Evolutionary conservation across 2,113 vertebrate genomes (phyloP).

Genomic region (Gymnorhina tibicen): DNA sequence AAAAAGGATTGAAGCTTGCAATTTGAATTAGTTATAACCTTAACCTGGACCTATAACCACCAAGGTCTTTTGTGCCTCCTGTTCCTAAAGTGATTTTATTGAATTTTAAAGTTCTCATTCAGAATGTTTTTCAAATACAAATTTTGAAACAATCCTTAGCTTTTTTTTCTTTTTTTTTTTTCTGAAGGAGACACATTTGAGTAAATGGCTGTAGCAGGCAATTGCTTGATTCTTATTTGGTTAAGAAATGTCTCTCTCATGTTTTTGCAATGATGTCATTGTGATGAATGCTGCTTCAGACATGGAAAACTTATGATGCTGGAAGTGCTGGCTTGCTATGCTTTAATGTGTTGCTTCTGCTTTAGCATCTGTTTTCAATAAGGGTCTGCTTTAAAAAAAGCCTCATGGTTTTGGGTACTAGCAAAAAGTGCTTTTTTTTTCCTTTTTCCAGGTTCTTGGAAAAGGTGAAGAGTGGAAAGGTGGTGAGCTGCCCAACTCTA

Average conservation of each 20-base stretch:
- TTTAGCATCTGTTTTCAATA: constrained; percentile 34
- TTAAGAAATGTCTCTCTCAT: constrained; percentile 39
- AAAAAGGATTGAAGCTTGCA: not conserved
- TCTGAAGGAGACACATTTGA: not conserved
- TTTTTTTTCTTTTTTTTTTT: not conserved
- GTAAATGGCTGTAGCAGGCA: not conserved
- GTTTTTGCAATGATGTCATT: constrained; percentile 48
- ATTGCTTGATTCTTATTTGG: constrained; percentile 12
- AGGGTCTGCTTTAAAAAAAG: not conserved
- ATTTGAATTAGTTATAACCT: not conserved
- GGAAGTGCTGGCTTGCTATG: constrained; percentile 23
- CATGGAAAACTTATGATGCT: constrained; percentile 10
- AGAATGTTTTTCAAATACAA: not conserved
- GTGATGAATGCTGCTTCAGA: constrained; percentile 28
- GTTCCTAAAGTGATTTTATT: not conserved
- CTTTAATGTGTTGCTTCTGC: constrained; percentile 5
- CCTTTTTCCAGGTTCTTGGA: constrained; percentile 82
- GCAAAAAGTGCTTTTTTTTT: not conserved
- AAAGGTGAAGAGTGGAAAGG: constrained; percentile 91
- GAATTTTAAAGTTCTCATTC: not conserved
- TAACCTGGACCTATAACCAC: too few relatives aligned
- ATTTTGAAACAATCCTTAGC: not conserved
- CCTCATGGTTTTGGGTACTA: not conserved
- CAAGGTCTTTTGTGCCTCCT: not conserved
- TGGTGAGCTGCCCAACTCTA: constrained; percentile 83